Percentiles rank a stretch among this genome's conserved stretches.
Evolutionary conservation across 1,140 invertebrate genomes (phyloP).

Genomic region (Cydia strobilella): DNA sequence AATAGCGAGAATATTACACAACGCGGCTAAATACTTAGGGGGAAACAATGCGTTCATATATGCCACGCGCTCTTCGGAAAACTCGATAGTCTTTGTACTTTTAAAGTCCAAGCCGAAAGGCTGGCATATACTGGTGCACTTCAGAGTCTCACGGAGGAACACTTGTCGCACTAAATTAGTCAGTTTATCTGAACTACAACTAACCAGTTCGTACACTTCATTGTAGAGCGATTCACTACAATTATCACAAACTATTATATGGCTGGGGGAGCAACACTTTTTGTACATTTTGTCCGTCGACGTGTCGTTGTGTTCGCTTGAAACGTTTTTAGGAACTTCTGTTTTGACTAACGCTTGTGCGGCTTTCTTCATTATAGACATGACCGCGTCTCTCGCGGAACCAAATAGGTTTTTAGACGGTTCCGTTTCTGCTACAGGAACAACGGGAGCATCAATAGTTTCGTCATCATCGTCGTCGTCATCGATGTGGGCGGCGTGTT

Average conservation of each 20-base stretch:
- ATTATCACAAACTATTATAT: constrained; percentile 85
- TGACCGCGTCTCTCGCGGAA: constrained; percentile 90
- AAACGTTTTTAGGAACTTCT: constrained; percentile 80
- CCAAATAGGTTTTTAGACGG: constrained; percentile 88
- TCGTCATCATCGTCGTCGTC: constrained; percentile 85
- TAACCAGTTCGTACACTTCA: constrained; percentile 84
- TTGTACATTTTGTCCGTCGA: constrained; percentile 73
- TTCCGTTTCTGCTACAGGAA: constrained; percentile 70
- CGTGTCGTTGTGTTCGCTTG: constrained; percentile 70
- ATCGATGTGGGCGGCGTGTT: constrained; percentile 80
- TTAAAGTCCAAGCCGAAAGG: constrained; percentile 82
- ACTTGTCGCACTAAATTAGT: constrained; percentile 80
- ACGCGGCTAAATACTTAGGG: constrained; percentile 85
- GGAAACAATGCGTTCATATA: constrained; percentile 83
- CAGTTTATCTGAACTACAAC: constrained; percentile 82
- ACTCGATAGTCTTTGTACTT: constrained; percentile 75
- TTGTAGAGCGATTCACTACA: constrained; percentile 84
- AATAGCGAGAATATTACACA: constrained; percentile 87
- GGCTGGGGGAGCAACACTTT: constrained; percentile 83
- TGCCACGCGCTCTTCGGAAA: constrained; percentile 71
- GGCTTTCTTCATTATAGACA: constrained; percentile 94
- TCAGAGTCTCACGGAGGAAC: constrained; percentile 81
- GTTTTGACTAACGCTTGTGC: constrained; percentile 89
- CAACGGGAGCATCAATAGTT: constrained; percentile 78
- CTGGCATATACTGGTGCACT: constrained; percentile 80